Conservation (phyloP, 2,797 vertebrate species). For the Sphaeramia orbicularis region DNA sequence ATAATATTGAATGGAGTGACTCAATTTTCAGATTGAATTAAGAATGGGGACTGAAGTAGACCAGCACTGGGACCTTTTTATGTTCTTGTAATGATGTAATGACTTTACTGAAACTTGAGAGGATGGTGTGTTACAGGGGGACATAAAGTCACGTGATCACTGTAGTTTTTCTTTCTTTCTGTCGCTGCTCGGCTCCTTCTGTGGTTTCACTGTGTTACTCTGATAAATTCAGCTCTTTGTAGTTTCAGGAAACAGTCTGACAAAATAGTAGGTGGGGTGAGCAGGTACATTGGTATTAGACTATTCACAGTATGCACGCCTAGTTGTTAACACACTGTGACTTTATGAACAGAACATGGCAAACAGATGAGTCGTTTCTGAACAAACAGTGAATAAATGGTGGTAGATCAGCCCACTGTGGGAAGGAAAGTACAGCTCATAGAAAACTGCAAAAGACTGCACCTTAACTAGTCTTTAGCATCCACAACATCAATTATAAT, state of each 20-base stretch:
- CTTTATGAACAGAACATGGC: slow-evolving; percentile 16
- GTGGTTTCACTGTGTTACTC: slow-evolving; percentile 15
- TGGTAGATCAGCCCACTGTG: slow-evolving; percentile 24
- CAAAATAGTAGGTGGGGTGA: slow-evolving; percentile 26
- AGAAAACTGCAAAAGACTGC: slow-evolving; percentile 2
- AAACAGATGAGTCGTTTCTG: slow-evolving; percentile 48
- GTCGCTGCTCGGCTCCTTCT: neutral
- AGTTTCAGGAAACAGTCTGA: slow-evolving; percentile 43
- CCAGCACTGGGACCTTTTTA: slow-evolving; percentile 32
- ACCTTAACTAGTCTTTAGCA: too few species aligned
- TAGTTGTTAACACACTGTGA: slow-evolving; percentile 25
- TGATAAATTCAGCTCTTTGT: slow-evolving; percentile 27
- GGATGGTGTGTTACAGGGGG: slow-evolving; percentile 7
- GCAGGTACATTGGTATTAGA: slow-evolving; percentile 33
- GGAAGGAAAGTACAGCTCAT: slow-evolving; percentile 3
- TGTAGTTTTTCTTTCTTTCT: neutral
- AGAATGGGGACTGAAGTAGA: slow-evolving; percentile 46
- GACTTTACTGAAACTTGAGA: slow-evolving; percentile 41
- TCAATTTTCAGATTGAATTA: slow-evolving; percentile 73
- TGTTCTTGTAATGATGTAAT: slow-evolving; percentile 50
- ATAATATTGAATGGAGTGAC: slow-evolving; percentile 61
- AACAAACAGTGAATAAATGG: slow-evolving; percentile 62
- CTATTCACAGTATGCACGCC: slow-evolving; percentile 38
- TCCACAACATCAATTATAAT: too few species aligned
- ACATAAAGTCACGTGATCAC: neutral